Percentiles rank a stretch among this genome's conserved stretches.
phyloP scores from a whole-genome alignment of 1,140 invertebrate species.

The Sitophilus oryzae region DNA sequence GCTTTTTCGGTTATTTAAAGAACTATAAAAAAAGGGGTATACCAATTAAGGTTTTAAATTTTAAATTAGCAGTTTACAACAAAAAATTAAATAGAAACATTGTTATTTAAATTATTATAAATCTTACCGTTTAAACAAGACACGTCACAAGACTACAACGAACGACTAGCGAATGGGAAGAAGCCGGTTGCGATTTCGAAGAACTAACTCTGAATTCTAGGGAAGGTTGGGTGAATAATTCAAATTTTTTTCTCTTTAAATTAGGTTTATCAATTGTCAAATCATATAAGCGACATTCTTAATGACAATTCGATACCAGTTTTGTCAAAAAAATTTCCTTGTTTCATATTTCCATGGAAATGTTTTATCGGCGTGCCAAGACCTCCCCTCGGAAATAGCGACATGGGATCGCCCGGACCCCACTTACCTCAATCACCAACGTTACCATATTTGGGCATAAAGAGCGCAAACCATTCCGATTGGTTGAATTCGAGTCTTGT shows the following conservation, averaged over 20 bases:
- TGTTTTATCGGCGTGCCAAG: neutral
- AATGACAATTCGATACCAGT: constrained; percentile 17
- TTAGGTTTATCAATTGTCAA: neutral
- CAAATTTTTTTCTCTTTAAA: constrained; percentile 31
- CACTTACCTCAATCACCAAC: constrained; percentile 50
- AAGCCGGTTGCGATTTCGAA: constrained; percentile 32
- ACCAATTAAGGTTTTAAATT: too few relatives aligned
- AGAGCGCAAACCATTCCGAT: constrained; percentile 56
- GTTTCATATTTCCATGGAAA: constrained; percentile 21
- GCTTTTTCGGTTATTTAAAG: neutral
- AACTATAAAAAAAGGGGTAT: neutral
- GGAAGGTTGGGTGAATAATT: constrained; percentile 27
- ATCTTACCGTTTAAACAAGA: constrained; percentile 38
- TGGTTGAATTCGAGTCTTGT: constrained; percentile 44
- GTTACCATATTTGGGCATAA: constrained; percentile 76
- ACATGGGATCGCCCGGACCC: constrained; percentile 39
- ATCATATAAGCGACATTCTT: neutral
- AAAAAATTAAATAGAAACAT: constrained; percentile 9
- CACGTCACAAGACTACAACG: constrained; percentile 39
- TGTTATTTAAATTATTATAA: constrained; percentile 13
- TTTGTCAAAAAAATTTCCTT: too few relatives aligned
- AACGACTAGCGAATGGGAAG: constrained; percentile 39
- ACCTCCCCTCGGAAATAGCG: constrained; percentile 28
- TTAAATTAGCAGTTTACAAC: neutral
- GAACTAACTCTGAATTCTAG: constrained; percentile 27